phyloP scores from a whole-genome alignment of 2,888 invertebrate genomes.

The Yponomeuta evonymella region DNA sequence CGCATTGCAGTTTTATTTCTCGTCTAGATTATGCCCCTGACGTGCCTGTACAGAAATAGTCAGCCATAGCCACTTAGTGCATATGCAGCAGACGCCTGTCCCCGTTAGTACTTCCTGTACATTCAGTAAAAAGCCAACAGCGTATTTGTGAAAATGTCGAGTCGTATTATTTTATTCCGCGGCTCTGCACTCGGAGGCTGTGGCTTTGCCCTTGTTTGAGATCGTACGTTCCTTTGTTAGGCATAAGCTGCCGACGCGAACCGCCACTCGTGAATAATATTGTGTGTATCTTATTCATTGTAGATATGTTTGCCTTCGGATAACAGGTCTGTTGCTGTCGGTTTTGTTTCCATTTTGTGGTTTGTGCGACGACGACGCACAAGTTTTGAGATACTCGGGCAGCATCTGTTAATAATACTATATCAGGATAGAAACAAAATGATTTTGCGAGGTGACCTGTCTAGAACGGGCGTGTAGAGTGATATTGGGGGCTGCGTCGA shows the following conservation, averaged over 20 bases:
- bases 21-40: constrained; percentile 34
- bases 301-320: constrained; percentile 12
- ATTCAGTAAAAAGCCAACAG: background rate
- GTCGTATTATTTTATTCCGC: constrained; percentile 8
- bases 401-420: background rate
- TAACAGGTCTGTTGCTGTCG: constrained; percentile 7
- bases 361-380: background rate
- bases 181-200: background rate
- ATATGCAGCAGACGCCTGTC: background rate
- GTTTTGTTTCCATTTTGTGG: background rate
- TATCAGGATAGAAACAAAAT: background rate
- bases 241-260: constrained; percentile 10
- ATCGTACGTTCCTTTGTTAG: constrained; percentile 8
- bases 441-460: constrained; percentile 8
- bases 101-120: background rate
- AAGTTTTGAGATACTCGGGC: background rate
- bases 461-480: constrained; percentile 8
- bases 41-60: constrained; percentile 39
- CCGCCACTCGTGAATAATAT: constrained; percentile 8
- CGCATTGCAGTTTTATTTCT: constrained; percentile 40
- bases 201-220: constrained; percentile 7
- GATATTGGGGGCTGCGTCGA: constrained; percentile 25
- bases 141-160: background rate
- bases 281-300: constrained; percentile 7
- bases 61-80: constrained; percentile 16